Percentiles rank a stretch among this genome's conserved stretches.
These are phyloP conservation scores for Microtus richardsoni DNA, from an alignment of 2,113 vertebrate genomes.

Conservation along the genomic window DNA sequence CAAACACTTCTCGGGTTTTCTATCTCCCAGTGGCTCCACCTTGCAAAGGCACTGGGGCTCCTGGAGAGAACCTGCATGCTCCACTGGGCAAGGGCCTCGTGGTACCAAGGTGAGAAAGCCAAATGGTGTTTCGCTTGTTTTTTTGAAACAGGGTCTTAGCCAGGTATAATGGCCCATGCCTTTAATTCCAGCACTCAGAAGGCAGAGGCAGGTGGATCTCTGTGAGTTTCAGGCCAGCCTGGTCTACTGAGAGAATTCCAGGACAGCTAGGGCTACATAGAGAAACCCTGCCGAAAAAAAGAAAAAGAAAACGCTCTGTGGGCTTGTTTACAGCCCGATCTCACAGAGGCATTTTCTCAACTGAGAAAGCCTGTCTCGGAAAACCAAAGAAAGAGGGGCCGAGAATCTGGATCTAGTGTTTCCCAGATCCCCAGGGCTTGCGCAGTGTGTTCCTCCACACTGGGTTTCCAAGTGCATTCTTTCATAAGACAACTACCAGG, in stretches of 20 bases:
- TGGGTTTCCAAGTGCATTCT: neutral
- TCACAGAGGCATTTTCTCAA: neutral
- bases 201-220: neutral
- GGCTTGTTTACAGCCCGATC: neutral
- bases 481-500: neutral
- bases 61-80: neutral
- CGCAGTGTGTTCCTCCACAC: no score
- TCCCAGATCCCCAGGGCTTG: neutral
- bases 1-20: neutral
- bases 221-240: neutral
- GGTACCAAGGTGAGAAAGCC: neutral
- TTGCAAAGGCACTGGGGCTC: neutral
- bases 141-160: neutral
- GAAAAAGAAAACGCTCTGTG: neutral
- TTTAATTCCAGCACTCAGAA: neutral
- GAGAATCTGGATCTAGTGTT: neutral
- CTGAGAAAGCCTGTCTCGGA: neutral
- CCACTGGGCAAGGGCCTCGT: neutral
- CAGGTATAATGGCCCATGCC: rapidly evolving
- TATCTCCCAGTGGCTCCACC: neutral
- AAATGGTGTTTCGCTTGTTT: neutral
- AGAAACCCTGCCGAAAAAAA: neutral
- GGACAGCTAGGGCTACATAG: neutral
- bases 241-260: neutral
- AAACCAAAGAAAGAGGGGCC: neutral